phyloP scores from a whole-genome alignment of 2,113 vertebrate species.

The Synchiropus splendidus region DNA sequence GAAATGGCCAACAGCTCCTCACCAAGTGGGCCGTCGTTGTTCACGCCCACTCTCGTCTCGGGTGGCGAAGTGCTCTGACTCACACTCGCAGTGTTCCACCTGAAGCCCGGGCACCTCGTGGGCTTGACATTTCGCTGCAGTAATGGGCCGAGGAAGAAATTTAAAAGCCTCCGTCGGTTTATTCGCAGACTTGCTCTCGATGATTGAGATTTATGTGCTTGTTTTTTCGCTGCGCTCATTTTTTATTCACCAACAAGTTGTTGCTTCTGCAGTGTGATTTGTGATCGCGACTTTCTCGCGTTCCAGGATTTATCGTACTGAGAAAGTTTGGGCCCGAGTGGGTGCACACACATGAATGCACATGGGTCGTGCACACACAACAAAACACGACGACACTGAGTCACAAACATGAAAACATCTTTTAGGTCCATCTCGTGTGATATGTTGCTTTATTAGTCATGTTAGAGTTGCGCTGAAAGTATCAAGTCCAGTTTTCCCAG shows the following conservation, averaged over 20 bases:
- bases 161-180: background rate
- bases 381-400: too few relatives aligned
- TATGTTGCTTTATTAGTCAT: too few relatives aligned
- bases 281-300: too few relatives aligned
- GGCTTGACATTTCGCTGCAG: slow-evolving; percentile 8
- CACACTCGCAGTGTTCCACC: slow-evolving; percentile 28
- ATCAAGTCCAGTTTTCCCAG: too few relatives aligned
- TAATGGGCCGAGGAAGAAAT: background rate
- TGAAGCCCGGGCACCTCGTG: slow-evolving; percentile 17
- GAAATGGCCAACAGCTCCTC: slow-evolving; percentile 33
- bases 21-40: slow-evolving; percentile 23
- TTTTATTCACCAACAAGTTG: background rate
- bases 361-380: too few relatives aligned
- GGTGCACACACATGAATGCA: too few relatives aligned
- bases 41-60: slow-evolving; percentile 29
- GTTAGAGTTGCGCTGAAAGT: too few relatives aligned
- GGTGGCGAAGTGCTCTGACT: slow-evolving; percentile 29
- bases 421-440: too few relatives aligned
- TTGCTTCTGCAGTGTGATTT: too few relatives aligned
- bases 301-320: too few relatives aligned
- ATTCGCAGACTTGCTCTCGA: background rate
- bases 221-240: background rate
- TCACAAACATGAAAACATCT: too few relatives aligned
- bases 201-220: background rate
- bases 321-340: too few relatives aligned